Base-by-base conservation (phyloP, 1,140 invertebrate genomes). In the Drosophila willistoni region DNA sequence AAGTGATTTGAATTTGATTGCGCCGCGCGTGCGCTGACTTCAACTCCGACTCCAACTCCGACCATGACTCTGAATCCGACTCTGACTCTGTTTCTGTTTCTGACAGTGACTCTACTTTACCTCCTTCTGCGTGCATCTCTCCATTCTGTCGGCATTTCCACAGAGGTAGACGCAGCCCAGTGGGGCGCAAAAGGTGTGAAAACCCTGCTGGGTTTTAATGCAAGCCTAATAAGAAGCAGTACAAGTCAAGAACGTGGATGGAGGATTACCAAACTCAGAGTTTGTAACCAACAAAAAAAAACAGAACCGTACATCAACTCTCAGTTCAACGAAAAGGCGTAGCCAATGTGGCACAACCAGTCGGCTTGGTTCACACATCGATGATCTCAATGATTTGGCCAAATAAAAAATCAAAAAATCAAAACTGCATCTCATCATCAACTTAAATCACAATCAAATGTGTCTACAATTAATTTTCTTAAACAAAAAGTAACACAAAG, bases 141-240 rank as follows among this genome's bases (percentile, higher is more conserved):
- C 33, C 68, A 36, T 51, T 44, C 54, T 68, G 61, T 68, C 69
- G 61, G 55, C 51, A 66, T 62, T 66, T 73, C 62, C 65, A 71
- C 47, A 67, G 62, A 61, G 63, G 44, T 12, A 22, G 7, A 51
- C 17, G 44, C 9, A 51, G 22, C 73, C 55, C 84, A 89, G 86
- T 79, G 83, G 90, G 90, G 77, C 68, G 81, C 89, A 81, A 68
- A 90, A 91, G 90, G 90, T 91, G 90, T 91, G 90, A 91, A 91
- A 91, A 91, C 83, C 90, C 90, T 91, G 90, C 90, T 91, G 90
- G 83, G 90, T 85, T 86, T 90, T 91, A 91, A 90, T 91, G 86
- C 81, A 90, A 84, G 90, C 90, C 90, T 91, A 91, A 91, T 91
- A 91, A 91, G 90, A 91, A 91, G 69, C 76, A 71, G 67, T 59